Evolutionary conservation across 2,797 vertebrate genomes (phyloP).

Genomic region (Scarus forsteni): DNA sequence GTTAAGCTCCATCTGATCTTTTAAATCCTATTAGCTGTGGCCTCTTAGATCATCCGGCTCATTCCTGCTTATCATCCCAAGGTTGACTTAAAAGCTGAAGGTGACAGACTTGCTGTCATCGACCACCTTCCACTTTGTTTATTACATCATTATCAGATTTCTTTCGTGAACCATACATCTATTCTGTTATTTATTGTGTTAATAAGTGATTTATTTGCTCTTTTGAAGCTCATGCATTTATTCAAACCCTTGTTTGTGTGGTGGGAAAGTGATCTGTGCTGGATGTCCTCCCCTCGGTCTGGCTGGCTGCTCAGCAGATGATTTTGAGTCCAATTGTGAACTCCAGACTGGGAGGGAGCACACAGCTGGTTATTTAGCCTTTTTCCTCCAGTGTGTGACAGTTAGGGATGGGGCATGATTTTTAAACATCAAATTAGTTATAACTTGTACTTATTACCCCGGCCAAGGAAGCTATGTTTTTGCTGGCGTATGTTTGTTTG

Average conservation of each 20-base stretch:
- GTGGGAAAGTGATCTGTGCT: background rate
- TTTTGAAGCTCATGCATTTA: background rate
- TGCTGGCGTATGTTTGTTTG: no score
- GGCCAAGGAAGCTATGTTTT: no score
- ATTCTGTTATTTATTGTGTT: constrained; percentile 3
- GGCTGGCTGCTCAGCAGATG: no score
- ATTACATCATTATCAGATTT: background rate
- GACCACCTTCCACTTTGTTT: background rate
- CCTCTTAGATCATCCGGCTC: constrained; percentile 7
- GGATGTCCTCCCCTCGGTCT: background rate
- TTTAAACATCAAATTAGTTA: no score
- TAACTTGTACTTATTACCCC: no score
- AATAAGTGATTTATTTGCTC: background rate
- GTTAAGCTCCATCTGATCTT: constrained; percentile 1
- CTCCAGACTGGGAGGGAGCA: no score
- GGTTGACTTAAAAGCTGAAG: constrained; percentile 10
- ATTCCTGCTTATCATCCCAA: constrained; percentile 2
- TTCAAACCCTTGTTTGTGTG: background rate
- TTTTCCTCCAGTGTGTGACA: no score
- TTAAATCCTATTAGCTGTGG: background rate
- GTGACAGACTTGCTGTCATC: background rate
- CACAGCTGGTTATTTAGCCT: no score
- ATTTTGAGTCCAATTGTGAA: no score
- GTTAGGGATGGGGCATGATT: no score
- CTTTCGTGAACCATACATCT: constrained; percentile 1